These are phyloP conservation scores for Andricus grossulariae DNA, from an alignment of 1,140 invertebrate species.

Conservation along the genomic window DNA sequence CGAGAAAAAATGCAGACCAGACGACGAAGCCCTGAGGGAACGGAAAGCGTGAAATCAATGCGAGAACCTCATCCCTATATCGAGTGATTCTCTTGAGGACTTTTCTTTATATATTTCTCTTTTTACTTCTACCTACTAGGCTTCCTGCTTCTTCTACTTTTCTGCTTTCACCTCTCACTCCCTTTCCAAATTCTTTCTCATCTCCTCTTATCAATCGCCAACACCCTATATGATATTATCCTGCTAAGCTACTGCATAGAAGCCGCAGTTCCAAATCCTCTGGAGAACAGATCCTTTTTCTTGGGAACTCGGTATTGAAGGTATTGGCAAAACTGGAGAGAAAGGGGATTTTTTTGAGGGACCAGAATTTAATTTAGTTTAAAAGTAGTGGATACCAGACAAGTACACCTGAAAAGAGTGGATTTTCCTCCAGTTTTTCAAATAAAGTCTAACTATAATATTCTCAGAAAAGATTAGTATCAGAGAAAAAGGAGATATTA, in stretches of 20 bases:
- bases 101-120: conserved; percentile 18
- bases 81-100: conserved; percentile 27
- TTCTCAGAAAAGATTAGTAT: too few species aligned
- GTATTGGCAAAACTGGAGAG: neutral
- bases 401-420: too few species aligned
- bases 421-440: too few species aligned
- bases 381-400: neutral
- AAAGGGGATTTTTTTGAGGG: neutral
- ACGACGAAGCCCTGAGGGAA: conserved; percentile 27
- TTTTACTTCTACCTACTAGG: neutral
- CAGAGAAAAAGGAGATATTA: too few species aligned
- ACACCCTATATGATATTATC: conserved; percentile 23
- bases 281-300: conserved; percentile 29
- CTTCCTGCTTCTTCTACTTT: neutral
- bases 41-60: conserved; percentile 23
- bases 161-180: neutral
- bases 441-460: too few species aligned
- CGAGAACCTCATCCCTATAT: conserved; percentile 15
- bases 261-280: conserved; percentile 31
- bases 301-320: neutral
- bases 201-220: conserved; percentile 13
- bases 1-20: conserved; percentile 29
- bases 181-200: conserved; percentile 9
- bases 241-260: conserved; percentile 18
- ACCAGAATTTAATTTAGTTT: neutral